Base-by-base conservation (phyloP, 2,888 invertebrate species). In the Hymenopus coronatus region DNA sequence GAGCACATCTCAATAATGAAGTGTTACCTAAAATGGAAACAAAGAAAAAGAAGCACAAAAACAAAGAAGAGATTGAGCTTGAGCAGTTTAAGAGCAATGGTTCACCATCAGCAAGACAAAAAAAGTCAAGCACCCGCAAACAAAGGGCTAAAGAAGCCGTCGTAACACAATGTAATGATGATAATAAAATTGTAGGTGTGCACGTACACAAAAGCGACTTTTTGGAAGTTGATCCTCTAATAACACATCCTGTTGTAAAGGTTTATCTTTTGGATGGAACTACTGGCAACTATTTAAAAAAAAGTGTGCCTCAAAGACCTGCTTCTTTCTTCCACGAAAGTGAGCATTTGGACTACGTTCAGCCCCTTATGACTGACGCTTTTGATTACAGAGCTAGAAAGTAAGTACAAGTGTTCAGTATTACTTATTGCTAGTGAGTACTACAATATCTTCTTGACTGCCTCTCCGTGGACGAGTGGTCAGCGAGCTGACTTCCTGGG, bases 211-310 rank as follows among this genome's bases (percentile, higher is more conserved):
- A 94, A 90, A 94, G 94, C 14, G 96, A 96, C 92, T 93, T 94
- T 91, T 93, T 96, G 27, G 94, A 95, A 91, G 93, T 95, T 87
- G 95, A 95, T 92, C 94, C 95, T 89, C 92, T 94, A 86, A 94
- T 95, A 28, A 92, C 94, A 88, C 95, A 96, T 92, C 96, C 96
- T 0, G 93, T 95, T 91, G 95, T 96, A 14, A 94, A 95, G 91
- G 94, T 96, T 30, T 95, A 95, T 91, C 92, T 96, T 12, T 93
- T 96, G 46, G 94, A 96, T 91, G 92, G 92, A n/a, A 92, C 92
- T 40, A 94, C 94, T 0, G 95, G 95, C 27, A 93, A 94, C 90
- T 95, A 95, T 91, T 92, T 95, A 15, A 93, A 93, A 84, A 94
- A 93, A 90, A 94, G 93, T 91, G 92, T 93, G 91, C 93, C 92